Percentiles rank a stretch among this genome's conserved stretches.
phyloP scores from a whole-genome alignment of 2,888 invertebrate genomes.

The Cyaniris semiargus region DNA sequence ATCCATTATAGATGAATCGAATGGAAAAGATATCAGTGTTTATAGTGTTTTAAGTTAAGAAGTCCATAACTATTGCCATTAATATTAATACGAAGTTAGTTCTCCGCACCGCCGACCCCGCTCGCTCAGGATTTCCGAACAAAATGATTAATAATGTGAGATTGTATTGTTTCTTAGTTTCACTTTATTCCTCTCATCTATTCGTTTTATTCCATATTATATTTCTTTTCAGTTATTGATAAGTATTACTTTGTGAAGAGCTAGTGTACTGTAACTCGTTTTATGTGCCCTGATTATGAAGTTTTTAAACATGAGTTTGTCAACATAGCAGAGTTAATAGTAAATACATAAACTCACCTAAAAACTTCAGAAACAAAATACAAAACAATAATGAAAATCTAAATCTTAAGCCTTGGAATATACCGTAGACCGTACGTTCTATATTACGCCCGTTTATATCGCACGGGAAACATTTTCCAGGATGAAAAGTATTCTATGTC shows the following conservation, averaged over 20 bases:
- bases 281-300: too few relatives aligned
- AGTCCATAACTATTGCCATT: slow-evolving; percentile 15
- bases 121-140: slow-evolving; percentile 2
- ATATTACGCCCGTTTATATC: too few relatives aligned
- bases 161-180: not conserved
- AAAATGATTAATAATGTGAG: slow-evolving; percentile 19
- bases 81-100: slow-evolving; percentile 22
- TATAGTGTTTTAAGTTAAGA: not conserved
- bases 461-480: too few relatives aligned
- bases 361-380: too few relatives aligned
- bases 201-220: not conserved
- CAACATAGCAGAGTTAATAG: too few relatives aligned
- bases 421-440: too few relatives aligned
- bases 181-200: not conserved
- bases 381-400: too few relatives aligned
- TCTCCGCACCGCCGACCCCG: not conserved
- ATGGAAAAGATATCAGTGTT: not conserved
- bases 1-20: not conserved
- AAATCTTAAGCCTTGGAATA: too few relatives aligned
- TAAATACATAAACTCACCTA: too few relatives aligned
- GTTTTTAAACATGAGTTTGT: too few relatives aligned
- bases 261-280: too few relatives aligned
- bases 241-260: not conserved
- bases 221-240: not conserved
- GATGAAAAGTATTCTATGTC: too few relatives aligned